phyloP scores from a whole-genome alignment of 2,888 invertebrate species.

The Cephalotes varians region DNA sequence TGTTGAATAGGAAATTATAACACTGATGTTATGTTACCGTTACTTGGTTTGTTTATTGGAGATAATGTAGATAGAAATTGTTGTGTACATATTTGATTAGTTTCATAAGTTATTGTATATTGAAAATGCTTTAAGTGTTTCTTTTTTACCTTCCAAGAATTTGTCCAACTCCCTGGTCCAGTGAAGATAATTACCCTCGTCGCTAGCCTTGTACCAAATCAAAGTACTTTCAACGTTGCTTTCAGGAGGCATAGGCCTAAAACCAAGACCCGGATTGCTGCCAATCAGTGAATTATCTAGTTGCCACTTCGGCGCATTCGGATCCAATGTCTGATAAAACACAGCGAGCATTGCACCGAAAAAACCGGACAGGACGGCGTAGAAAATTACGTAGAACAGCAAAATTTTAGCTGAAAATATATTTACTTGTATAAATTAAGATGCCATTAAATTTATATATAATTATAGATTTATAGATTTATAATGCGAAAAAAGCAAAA shows the following conservation, averaged over 20 bases:
- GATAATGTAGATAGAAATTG: too few relatives aligned
- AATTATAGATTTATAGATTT: neutral
- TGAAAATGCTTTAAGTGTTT: neutral
- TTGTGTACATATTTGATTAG: neutral
- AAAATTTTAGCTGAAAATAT: constrained; percentile 95
- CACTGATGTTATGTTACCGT: too few relatives aligned
- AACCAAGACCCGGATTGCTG: constrained; percentile 98
- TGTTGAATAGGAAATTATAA: too few relatives aligned
- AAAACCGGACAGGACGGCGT: constrained; percentile 96
- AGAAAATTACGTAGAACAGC: constrained; percentile 98
- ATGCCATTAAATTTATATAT: neutral
- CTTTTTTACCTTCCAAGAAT: constrained; percentile 91
- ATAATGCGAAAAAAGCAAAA: neutral
- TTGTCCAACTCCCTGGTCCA: constrained; percentile 93
- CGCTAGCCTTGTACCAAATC: constrained; percentile 95
- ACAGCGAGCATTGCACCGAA: constrained; percentile 97
- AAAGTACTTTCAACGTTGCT: constrained; percentile 98
- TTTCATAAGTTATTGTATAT: neutral
- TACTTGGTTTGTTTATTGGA: too few relatives aligned
- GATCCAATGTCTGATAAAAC: constrained; percentile 96
- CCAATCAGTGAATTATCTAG: constrained; percentile 95
- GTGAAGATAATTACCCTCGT: constrained; percentile 92
- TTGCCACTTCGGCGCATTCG: constrained; percentile 95
- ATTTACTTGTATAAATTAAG: constrained; percentile 1
- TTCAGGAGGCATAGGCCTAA: constrained; percentile 97